Base-by-base conservation (phyloP, 2,797 vertebrate species). In the Myotis findleyi region DNA sequence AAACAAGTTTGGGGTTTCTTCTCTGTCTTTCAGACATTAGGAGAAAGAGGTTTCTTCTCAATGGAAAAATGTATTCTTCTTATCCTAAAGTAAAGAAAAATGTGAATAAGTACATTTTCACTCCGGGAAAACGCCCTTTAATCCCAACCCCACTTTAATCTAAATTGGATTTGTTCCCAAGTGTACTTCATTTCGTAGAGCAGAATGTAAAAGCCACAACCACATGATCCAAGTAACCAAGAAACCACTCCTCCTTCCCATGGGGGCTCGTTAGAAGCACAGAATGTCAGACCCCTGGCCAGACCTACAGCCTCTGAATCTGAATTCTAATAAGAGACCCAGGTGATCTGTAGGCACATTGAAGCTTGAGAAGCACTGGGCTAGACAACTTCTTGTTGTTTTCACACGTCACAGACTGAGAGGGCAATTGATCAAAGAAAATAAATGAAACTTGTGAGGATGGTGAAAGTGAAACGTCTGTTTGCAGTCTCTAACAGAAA, bases 1-100 rank as follows among this genome's bases (percentile, higher is more conserved):
- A 82, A 93, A 87, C 41, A 79, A 88, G 21, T 25, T 76, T 81
- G 68, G 18, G 18, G 21, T 89, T 92, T 95, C 94, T 96, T 97
- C 79, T 57, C 83, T 94, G 53, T 59, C 96, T 95, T 85, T 90
- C 44, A 76, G 69, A 83, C 57, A 36, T 82, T 44, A 93, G 80
- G 57, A 92, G 73, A 94, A 92, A 59, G 66, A 84, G 41, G 62
- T 59, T 87, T 69, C 69, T 95, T 97, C 85, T 96, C 69, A 81
- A 7, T 77, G 81, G 69, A 84, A 88, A 86, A 55, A 38, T 81
- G 5, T 62, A 36, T 47, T 87, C 73, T 18, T 92, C 57, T 96
- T 96, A 97, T 88, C 97, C 98, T 98, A 96, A 51, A 90, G 25
- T 55, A 30, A 93, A 97, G 69, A 90, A 97, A 93, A 62, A 53